Base-by-base conservation (phyloP, 2,113 vertebrate genomes). In the Trogon surrucura region DNA sequence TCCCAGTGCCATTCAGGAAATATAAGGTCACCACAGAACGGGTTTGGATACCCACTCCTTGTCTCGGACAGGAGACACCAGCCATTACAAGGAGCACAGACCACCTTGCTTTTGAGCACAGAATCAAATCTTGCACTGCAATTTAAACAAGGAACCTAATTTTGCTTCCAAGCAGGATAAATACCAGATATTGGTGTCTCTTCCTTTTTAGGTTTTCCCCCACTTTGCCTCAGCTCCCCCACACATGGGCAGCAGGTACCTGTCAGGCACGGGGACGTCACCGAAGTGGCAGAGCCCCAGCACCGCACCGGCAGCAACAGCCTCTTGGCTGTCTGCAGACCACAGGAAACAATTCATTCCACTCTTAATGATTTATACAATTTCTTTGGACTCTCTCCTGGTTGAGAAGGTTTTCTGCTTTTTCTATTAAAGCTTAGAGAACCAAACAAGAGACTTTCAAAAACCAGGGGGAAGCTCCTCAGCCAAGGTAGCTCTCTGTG, bases 291-390 rank as follows among this genome's bases (percentile, higher is more conserved):
- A 81, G 61, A 92, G 69, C 65, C 77, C 83, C 93, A 91, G 84
- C 23, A 0, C 29, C 3, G 1, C 3, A 3, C 69, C 30, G 4
- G 51, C 91, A 88, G 57, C 61, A 83, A 23, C 61, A 90, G 61
- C n/a, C 72, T 81, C 65, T 47, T 89, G 84, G 65, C 91, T 84
- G 48, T 45, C 77, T 85, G 65, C 65, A 72, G 70, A 82, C 81
- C 72, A 54, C 89, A 86, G 89, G 89, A 94, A 93, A 96, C 85
- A 90, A 94, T 74, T 85, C 53, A 90, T 88, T 67, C 88, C 56
- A 45, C 72, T 64, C 71, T 22, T 88, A 91, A 91, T 60, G 75
- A 94, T 83, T 96, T 88, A 71, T 83, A 29, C 47, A 36, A 83
- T 88, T 95, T 86, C 90, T 78, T 79, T 96, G 93, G 87, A 88